Evolutionary conservation across 2,888 invertebrate genomes (phyloP), one percentile per base, ranked within the genome.

Genomic region (Dorcus hopei): DNA sequence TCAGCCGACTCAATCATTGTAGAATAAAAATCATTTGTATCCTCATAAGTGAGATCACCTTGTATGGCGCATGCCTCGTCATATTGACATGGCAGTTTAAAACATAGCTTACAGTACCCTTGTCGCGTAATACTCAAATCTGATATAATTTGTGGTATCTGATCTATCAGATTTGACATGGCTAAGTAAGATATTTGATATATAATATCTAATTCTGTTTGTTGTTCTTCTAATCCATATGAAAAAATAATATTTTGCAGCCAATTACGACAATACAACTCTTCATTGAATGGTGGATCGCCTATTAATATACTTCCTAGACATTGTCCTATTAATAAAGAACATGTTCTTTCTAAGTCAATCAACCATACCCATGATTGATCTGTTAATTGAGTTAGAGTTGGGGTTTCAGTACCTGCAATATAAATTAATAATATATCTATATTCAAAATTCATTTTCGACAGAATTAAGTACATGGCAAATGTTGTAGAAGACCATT

Each of bases 251-350:
- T 70, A 52, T 74, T 80, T 45, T 74, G 70, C 11, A 83, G 69
- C 83, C 83, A 83, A 62, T 79, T 69, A n/a, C 70, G 69, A 52
- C 78, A 77, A 9, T 71, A 68, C 9, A 70, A 63, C 70, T 85
- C 85, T 61, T 80, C 78, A 23, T 69, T 64, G 5, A 79, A 74
- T 5, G 79, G 68, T 1, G 79, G 75, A 9, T 79, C 74, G 0
- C 85, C 85, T 9, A 81, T 74, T 50, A 85, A 71, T 79, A 83
- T 81, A 38, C 81, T 81, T 3, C 84, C 83, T 23, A 87, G 77
- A 70, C 83, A 82, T 56, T 83, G 74, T 3, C 87, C 87, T 51
- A 86, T 80, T 60, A 86, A 74, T 52, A 86, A 75, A n/a, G 83
- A 81, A 68, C 83, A 83, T 0, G 83, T 81, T 63, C 84, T 76